These are phyloP conservation scores for Lota lota DNA, from an alignment of 2,113 vertebrate genomes.

Conservation along the genomic window DNA sequence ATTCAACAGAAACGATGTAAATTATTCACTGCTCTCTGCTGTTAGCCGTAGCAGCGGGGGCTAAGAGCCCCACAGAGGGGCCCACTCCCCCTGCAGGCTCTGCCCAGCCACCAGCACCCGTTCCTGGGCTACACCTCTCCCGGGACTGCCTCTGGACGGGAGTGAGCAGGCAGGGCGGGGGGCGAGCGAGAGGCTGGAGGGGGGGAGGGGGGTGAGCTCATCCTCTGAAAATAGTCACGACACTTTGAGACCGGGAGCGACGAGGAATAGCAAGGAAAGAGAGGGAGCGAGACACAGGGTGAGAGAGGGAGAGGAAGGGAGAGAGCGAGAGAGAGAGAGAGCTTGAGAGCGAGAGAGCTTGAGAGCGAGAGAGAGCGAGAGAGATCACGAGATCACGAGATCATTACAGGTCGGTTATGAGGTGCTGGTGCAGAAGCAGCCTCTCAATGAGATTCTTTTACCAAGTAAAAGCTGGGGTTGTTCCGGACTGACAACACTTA, in stretches of 20 bases:
- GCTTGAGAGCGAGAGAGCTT: background rate
- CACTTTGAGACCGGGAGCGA: slow-evolving; percentile 58
- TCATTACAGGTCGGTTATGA: background rate
- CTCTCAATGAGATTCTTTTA: background rate
- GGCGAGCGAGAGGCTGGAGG: slow-evolving; percentile 9
- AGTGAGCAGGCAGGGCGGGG: slow-evolving; percentile 43
- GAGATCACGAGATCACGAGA: background rate
- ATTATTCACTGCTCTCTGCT: slow-evolving; percentile 65
- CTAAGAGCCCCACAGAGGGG: slow-evolving; percentile 64
- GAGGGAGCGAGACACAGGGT: slow-evolving; percentile 35
- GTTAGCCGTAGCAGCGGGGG: slow-evolving; percentile 41
- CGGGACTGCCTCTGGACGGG: slow-evolving; percentile 38
- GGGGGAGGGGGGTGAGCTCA: slow-evolving; percentile 60
- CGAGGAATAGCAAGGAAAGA: background rate
- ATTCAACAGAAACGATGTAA: slow-evolving; percentile 59
- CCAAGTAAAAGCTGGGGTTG: background rate
- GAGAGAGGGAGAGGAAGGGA: slow-evolving; percentile 24
- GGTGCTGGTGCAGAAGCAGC: background rate
- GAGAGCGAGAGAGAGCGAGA: slow-evolving; percentile 48
- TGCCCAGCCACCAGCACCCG: slow-evolving; percentile 50
- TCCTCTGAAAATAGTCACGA: slow-evolving; percentile 59
- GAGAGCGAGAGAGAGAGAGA: slow-evolving; percentile 14
- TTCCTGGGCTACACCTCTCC: slow-evolving; percentile 56
- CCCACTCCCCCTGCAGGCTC: slow-evolving; percentile 46
- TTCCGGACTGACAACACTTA: background rate